Conservation (phyloP, 2,888 invertebrate species). For the Mycogona germanica region DNA sequence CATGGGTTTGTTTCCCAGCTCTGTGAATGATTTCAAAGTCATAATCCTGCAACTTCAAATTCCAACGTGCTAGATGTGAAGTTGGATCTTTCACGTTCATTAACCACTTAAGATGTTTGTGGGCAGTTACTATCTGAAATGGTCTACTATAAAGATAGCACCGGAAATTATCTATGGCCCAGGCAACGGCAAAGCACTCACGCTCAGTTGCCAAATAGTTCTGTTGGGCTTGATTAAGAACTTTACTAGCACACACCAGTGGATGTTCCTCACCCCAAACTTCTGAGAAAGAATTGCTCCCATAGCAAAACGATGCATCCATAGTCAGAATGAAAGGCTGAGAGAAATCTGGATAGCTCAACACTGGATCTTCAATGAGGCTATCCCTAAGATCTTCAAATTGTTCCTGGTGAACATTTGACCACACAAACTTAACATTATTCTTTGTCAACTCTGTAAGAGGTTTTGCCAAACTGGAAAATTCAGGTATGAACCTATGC, state of each 20-base stretch:
- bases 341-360: neutral
- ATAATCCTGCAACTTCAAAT: neutral
- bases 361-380: neutral
- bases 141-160: neutral
- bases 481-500: neutral
- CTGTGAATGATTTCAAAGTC: conserved; percentile 1
- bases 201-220: conserved; percentile 9
- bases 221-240: neutral
- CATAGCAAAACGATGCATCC: conserved; percentile 3
- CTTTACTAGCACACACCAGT: neutral
- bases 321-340: neutral
- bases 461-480: neutral
- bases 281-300: conserved; percentile 5
- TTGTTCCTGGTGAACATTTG: neutral
- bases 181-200: conserved; percentile 9
- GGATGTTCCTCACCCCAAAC: neutral
- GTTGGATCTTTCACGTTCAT: neutral
- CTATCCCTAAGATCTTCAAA: neutral
- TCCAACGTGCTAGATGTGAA: neutral
- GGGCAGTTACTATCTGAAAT: neutral
- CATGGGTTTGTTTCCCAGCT: neutral
- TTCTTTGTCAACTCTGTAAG: neutral
- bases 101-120: neutral
- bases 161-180: conserved; percentile 2
- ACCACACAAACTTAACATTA: neutral